phyloP scores from a whole-genome alignment of 1,140 invertebrate species.

The Lucilia sericata region DNA sequence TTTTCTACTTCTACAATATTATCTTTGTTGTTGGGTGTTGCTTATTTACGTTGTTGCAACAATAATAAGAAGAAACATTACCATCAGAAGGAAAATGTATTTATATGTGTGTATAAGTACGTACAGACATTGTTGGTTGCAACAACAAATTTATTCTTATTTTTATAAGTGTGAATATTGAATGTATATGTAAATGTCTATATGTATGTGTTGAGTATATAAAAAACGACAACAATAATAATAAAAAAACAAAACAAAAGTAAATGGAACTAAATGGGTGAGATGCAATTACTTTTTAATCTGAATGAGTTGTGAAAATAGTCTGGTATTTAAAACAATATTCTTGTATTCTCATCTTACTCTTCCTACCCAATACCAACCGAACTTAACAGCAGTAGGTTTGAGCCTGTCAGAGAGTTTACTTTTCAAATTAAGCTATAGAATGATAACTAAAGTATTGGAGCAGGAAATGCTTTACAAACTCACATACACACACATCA shows the following conservation, averaged over 20 bases:
- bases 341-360: not conserved
- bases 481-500: not conserved
- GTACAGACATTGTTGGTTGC: not conserved
- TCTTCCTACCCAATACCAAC: not conserved
- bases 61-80: not conserved
- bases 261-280: conserved; percentile 37
- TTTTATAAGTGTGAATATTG: too few species aligned
- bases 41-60: not conserved
- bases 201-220: too few species aligned
- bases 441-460: not conserved
- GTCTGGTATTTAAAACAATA: conserved; percentile 43
- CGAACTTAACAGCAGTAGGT: too few species aligned
- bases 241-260: not conserved
- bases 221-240: not conserved
- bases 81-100: too few species aligned
- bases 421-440: not conserved
- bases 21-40: not conserved
- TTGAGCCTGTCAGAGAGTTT: not conserved
- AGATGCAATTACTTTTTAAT: conserved; percentile 44
- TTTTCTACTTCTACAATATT: not conserved
- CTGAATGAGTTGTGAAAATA: conserved; percentile 42
- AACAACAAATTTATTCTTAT: not conserved
- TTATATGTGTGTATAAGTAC: too few species aligned
- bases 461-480: not conserved
- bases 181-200: too few species aligned